Base-by-base conservation (phyloP, 2,113 vertebrate species). In the Agapornis roseicollis region DNA sequence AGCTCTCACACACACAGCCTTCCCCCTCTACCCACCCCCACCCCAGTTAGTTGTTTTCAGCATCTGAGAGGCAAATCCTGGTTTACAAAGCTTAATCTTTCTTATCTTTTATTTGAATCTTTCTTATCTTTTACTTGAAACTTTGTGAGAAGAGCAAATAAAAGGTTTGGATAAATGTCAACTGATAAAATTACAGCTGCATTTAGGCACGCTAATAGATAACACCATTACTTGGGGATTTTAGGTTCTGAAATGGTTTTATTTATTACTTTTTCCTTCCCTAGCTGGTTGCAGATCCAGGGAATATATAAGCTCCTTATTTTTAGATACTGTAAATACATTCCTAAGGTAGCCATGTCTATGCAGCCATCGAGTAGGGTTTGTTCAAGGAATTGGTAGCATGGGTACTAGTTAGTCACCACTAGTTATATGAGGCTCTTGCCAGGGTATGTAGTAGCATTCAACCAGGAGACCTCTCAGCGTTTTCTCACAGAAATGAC, bases 381-480 rank as follows among this genome's bases (percentile, higher is more conserved):
- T 88, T 88, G 10, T 25, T 70, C 4, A 18, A 58, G n/a, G 17
- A 63, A 27, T 79, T 81, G 11, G 4, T 53, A 27, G 22, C 31
- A 5, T 52, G 39, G 5, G 52, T 28, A 4, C 20, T 22, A 2
- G 15, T 42, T 14, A 33, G 19, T 69, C 20, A 5, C 14, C 50
- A 7, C 24, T 25, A 17, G 1, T 41, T 44, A 4, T 17, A 7
- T 4, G 6, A 52, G n/a, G 46, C 61, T 3, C 22, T 5, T 24
- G 20, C 23, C 23, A 10, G 49, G 31, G 22, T 4, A 2, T 29
- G 1, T 3, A 22, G 42, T 8, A 18, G 13, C 8, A 0, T 33
- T 7, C 31, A 35, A 20, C 35, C 33, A 3, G 49, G 49, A 84
- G 17, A 81, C 14, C 53, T 41, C 44, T 29, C 44, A 70, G 66